Conservation (phyloP, 2,797 vertebrate genomes). For the Geotrypetes seraphini region DNA sequence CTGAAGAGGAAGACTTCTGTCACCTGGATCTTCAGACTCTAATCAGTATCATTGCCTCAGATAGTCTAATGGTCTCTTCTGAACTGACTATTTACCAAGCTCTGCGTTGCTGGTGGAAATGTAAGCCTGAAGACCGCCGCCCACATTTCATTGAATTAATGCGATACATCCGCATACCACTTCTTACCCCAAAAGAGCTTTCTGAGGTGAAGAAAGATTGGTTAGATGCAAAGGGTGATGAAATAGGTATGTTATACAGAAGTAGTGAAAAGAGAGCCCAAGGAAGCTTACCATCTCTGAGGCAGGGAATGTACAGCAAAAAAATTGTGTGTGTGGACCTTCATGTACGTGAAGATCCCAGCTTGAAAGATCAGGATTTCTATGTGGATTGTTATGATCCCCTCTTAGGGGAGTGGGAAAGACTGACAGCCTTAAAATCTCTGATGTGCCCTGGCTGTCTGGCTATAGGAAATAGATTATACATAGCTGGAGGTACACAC, state of each 20-base stretch:
- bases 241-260: conserved; percentile 54
- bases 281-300: conserved; percentile 52
- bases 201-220: conserved; percentile 1
- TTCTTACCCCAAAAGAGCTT: conserved; percentile 5
- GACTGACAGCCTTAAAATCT: conserved; percentile 56
- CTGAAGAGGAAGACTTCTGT: conserved; percentile 67
- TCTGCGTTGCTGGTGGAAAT: conserved; percentile 60
- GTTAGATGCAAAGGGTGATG: conserved; percentile 13
- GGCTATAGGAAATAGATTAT: conserved; percentile 56
- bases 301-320: conserved; percentile 75
- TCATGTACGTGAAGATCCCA: conserved; percentile 64
- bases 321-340: conserved; percentile 71
- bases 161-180: conserved; percentile 4
- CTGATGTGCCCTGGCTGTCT: conserved; percentile 66
- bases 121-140: not conserved
- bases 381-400: conserved; percentile 18
- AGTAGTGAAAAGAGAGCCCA: conserved; percentile 43
- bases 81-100: conserved; percentile 65
- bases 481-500: conserved; percentile 64
- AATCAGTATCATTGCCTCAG: conserved; percentile 62
- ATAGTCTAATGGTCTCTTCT: conserved; percentile 62
- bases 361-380: conserved; percentile 39
- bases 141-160: not conserved
- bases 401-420: conserved; percentile 55
- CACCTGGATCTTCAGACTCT: conserved; percentile 62